Conservation (phyloP, 2,888 invertebrate genomes). For the Leucoma salicis region DNA sequence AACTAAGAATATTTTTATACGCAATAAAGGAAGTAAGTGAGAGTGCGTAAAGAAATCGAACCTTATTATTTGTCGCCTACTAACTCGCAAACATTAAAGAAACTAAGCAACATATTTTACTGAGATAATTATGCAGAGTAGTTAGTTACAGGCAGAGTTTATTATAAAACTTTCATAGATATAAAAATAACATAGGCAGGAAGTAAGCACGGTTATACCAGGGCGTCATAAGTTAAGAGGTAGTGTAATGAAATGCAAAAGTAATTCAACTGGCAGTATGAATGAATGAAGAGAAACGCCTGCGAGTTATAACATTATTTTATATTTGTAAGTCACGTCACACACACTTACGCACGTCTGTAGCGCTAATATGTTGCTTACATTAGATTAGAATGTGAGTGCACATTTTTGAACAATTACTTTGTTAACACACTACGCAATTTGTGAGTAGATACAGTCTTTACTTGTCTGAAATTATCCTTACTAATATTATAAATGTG, state of each 20-base stretch:
- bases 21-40: too few relatives aligned
- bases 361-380: slow-evolving; percentile 32
- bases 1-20: too few relatives aligned
- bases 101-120: too few relatives aligned
- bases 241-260: slow-evolving; percentile 4
- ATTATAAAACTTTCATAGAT: not conserved
- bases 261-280: slow-evolving; percentile 10
- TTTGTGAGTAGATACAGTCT: too few relatives aligned
- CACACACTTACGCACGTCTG: slow-evolving; percentile 15
- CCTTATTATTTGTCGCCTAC: too few relatives aligned
- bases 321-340: slow-evolving; percentile 22
- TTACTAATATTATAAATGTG: too few relatives aligned
- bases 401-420: not conserved
- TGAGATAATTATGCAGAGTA: too few relatives aligned
- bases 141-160: too few relatives aligned
- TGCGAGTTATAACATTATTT: slow-evolving; percentile 27
- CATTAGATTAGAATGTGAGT: not conserved
- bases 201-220: slow-evolving; percentile 7
- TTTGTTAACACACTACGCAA: too few relatives aligned
- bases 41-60: too few relatives aligned
- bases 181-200: slow-evolving; percentile 1
- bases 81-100: too few relatives aligned
- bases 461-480: too few relatives aligned
- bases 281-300: slow-evolving; percentile 33
- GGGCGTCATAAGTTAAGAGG: slow-evolving; percentile 10